Evolutionary conservation across 1,140 invertebrate genomes (phyloP).

Genomic region (Leptonema lineaticorne): DNA sequence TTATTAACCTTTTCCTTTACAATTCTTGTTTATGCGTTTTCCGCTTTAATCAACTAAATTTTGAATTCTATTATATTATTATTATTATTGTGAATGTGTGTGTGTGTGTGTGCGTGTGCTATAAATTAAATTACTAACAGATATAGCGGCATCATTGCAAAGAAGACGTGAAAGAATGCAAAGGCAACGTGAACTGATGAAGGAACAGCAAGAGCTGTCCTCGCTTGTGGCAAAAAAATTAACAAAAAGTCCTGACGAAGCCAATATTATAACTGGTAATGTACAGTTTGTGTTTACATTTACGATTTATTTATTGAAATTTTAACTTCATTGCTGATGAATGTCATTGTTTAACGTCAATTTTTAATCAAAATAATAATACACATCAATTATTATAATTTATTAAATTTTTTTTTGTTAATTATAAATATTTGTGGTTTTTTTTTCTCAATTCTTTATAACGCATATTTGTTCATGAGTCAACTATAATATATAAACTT

Average conservation of each 20-base stretch:
- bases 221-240: constrained; percentile 4
- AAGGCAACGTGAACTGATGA: constrained; percentile 76
- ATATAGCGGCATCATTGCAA: constrained; percentile 74
- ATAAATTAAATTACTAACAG: constrained; percentile 44
- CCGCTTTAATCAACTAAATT: too few relatives aligned
- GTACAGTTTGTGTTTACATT: neutral
- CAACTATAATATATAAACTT: too few relatives aligned
- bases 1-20: neutral
- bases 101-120: neutral
- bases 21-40: too few relatives aligned
- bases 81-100: neutral
- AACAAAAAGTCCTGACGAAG: constrained; percentile 12
- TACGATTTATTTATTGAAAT: too few relatives aligned
- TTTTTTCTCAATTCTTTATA: too few relatives aligned
- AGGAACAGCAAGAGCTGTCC: constrained; percentile 65
- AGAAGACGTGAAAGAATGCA: constrained; percentile 74
- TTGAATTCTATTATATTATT: neutral
- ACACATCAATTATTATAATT: too few relatives aligned
- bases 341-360: too few relatives aligned
- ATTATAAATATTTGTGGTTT: too few relatives aligned
- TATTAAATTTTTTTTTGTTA: too few relatives aligned
- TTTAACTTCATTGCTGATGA: too few relatives aligned
- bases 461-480: too few relatives aligned
- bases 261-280: constrained; percentile 6
- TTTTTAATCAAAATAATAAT: too few relatives aligned